A percentile compares a stretch with the other conserved stretches of the same genome.
phyloP scores from a whole-genome alignment of 2,888 invertebrate species.

The Latrodectus elegans region DNA sequence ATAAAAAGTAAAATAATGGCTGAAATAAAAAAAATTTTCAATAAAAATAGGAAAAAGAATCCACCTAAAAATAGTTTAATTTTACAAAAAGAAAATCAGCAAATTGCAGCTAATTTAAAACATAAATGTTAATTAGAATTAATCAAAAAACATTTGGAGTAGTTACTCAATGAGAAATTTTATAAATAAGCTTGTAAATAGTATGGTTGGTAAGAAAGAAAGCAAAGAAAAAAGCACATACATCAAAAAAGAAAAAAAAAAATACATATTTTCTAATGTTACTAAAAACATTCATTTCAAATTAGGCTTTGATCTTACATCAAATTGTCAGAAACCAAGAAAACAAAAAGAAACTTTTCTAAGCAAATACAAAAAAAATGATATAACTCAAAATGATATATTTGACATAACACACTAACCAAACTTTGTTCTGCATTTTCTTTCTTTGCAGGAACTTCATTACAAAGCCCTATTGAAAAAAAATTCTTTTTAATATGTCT shows the following conservation, averaged over 20 bases:
- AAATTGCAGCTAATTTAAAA: no score
- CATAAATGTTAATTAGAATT: no score
- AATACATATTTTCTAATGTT: background rate
- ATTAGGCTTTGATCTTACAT: no score
- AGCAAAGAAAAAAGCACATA: background rate
- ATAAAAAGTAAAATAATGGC: no score
- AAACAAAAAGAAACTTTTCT: background rate
- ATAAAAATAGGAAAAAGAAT: background rate
- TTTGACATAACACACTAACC: slow-evolving; percentile 25
- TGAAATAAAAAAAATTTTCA: background rate
- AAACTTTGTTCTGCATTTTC: slow-evolving; percentile 63
- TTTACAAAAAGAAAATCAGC: no score
- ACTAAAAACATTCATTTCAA: no score
- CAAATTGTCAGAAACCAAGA: background rate
- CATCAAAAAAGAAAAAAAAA: background rate
- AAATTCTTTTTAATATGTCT: background rate
- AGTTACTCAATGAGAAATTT: no score
- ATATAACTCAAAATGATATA: background rate
- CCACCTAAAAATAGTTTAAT: no score
- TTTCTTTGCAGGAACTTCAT: slow-evolving; percentile 32
- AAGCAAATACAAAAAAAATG: background rate
- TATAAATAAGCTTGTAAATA: no score
- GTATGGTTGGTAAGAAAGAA: no score
- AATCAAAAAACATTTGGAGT: no score
- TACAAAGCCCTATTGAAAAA: slow-evolving; percentile 26